Conservation (phyloP, 2,888 invertebrate genomes). For the Clepsis dumicolana region DNA sequence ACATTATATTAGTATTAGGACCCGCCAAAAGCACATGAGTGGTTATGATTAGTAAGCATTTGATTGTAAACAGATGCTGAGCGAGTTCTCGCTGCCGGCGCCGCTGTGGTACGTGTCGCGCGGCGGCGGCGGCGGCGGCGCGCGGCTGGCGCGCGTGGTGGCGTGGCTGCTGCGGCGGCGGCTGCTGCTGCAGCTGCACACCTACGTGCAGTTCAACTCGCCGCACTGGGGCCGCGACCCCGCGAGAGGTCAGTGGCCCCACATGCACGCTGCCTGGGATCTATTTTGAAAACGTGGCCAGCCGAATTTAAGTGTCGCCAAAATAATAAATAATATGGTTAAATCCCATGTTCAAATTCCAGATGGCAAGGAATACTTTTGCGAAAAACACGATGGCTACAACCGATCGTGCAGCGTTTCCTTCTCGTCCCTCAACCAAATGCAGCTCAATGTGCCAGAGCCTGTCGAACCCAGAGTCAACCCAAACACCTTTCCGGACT, state of each 20-base stretch:
- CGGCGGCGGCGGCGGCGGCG: slow-evolving; percentile 65
- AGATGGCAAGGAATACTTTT: slow-evolving; percentile 82
- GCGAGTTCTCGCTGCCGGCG: slow-evolving; percentile 84
- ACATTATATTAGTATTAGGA: too few species aligned
- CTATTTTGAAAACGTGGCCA: too few species aligned
- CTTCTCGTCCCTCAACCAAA: slow-evolving; percentile 75
- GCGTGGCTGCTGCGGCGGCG: slow-evolving; percentile 97
- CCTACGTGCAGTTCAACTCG: slow-evolving; percentile 94
- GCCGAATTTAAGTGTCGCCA: too few species aligned
- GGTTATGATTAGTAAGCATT: too few species aligned
- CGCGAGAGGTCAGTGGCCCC: slow-evolving; percentile 40
- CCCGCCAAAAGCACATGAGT: too few species aligned
- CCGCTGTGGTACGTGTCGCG: slow-evolving; percentile 84
- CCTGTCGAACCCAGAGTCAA: slow-evolving; percentile 73
- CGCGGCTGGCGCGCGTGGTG: slow-evolving; percentile 92
- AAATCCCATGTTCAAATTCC: slow-evolving; percentile 44
- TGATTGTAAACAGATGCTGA: slow-evolving; percentile 80
- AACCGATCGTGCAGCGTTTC: slow-evolving; percentile 78
- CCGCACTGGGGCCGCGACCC: slow-evolving; percentile 87
- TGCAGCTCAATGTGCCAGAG: slow-evolving; percentile 76
- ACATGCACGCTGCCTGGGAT: neutral
- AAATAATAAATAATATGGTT: too few species aligned
- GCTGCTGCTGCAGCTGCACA: slow-evolving; percentile 95
- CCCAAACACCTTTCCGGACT: slow-evolving; percentile 71
- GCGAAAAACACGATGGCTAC: slow-evolving; percentile 81